Evolutionary conservation across 1,140 invertebrate genomes (phyloP), one percentile per base, ranked within the genome.

Genomic region (Cephus cinctus): DNA sequence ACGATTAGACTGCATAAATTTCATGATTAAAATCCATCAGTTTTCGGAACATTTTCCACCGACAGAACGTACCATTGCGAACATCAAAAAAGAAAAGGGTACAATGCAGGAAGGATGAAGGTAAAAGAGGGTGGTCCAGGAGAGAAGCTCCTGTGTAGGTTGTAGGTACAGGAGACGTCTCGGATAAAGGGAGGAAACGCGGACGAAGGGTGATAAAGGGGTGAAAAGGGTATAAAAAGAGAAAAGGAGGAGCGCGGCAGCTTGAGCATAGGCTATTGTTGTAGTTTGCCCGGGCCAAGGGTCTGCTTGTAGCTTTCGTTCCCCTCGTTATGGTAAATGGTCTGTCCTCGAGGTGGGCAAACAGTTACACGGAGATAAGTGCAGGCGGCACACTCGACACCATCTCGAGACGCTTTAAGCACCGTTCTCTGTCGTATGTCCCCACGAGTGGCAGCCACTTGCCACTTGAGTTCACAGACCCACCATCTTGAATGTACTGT

Each of bases 301-400:
- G 48, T 45, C 49, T 54, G 34, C 54, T 46, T 54, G 53, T 44
- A 56, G 57, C 56, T 57, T 53, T 36, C 57, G 51, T 63, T 67
- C 64, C 48, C 58, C 65, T 69, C 67, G 68, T 71, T 71, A 71
- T 65, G 60, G 64, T 71, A 71, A 69, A 69, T 68, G 68, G 65
- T 63, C 62, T 63, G 64, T 62, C 56, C 67, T 65, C 53, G 61
- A 67, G 65, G 61, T 60, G 58, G 48, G 56, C 57, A 71, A 71
- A 71, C 63, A 70, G 64, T 64, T 57, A 52, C 50, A 60, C 60
- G 65, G 65, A 59, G 67, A 69, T 65, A 61, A 69, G 63, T 65
- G 62, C 57, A 59, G 55, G 52, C 52, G 54, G 48, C 45, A 34
- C 56, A 57, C 62, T 65, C 54, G 56, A 56, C 50, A 45, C 47